phyloP scores from a whole-genome alignment of 2,888 invertebrate genomes.

The Morinoia aosen region DNA sequence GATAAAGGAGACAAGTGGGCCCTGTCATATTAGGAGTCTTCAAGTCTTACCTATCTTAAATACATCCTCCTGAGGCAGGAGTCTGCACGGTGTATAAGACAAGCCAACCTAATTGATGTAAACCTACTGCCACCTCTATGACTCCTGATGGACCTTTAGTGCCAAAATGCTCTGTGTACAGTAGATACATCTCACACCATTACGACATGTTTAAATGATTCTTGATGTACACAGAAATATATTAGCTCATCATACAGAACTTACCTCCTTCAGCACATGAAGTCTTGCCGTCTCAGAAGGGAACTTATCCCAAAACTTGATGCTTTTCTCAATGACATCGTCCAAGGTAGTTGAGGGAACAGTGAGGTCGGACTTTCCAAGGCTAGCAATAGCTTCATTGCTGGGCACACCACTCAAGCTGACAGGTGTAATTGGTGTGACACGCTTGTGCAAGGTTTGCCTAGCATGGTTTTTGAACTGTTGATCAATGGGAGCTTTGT shows the following conservation, averaged over 20 bases:
- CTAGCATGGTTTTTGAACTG: conserved; percentile 19
- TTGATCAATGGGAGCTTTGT: conserved; percentile 2
- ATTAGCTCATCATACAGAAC: neutral
- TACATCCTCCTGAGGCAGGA: no score
- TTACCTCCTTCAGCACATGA: conserved; percentile 2
- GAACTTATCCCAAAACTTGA: conserved; percentile 44
- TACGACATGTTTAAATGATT: neutral
- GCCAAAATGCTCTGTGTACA: neutral
- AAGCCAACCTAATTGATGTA: no score
- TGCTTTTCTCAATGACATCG: neutral
- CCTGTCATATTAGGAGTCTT: no score
- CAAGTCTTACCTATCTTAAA: no score
- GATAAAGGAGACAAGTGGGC: no score
- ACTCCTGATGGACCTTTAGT: neutral
- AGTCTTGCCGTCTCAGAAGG: conserved; percentile 37
- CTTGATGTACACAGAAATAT: neutral
- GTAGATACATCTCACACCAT: neutral
- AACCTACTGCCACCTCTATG: no score
- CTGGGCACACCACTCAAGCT: neutral
- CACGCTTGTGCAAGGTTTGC: neutral
- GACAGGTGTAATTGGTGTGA: neutral
- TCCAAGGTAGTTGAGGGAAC: neutral
- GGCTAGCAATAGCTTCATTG: neutral
- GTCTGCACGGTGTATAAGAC: no score
- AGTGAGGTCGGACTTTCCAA: neutral